These are phyloP conservation scores for Onychorhynchus coronatus DNA, from an alignment of 2,113 vertebrate genomes.

Conservation along the genomic window DNA sequence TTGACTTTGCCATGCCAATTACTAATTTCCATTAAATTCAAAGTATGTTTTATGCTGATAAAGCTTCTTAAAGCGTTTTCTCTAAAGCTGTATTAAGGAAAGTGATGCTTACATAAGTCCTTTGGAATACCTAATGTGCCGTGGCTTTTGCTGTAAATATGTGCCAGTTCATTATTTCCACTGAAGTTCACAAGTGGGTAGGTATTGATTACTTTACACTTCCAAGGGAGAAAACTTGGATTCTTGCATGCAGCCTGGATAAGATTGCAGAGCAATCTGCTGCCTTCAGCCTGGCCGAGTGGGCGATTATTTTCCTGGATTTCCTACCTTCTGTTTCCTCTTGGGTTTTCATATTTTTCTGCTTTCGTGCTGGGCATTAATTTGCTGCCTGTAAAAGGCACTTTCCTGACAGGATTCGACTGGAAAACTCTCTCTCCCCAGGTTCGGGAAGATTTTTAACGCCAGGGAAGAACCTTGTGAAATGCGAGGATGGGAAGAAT, in stretches of 20 bases:
- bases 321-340: neutral
- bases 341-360: neutral
- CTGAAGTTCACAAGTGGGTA: neutral
- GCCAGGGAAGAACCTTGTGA: neutral
- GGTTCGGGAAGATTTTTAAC: neutral
- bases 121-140: constrained; percentile 28
- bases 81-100: constrained; percentile 13
- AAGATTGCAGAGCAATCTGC: neutral
- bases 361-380: neutral
- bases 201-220: constrained; percentile 9
- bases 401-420: neutral
- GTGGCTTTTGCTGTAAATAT: constrained; percentile 10
- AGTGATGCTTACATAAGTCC: neutral
- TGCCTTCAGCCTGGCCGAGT: neutral
- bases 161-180: neutral
- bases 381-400: neutral
- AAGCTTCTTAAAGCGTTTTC: constrained; percentile 15
- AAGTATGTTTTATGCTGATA: constrained; percentile 67
- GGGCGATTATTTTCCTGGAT: neutral
- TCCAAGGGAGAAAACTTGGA: neutral
- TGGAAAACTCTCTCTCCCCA: neutral
- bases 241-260: neutral
- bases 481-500: neutral
- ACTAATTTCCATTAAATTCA: constrained; percentile 46
- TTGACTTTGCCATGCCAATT: constrained; percentile 24